phyloP scores from a whole-genome alignment of 53 echinoderm and acorn worm species.

The Hippasteria phrygiana region DNA sequence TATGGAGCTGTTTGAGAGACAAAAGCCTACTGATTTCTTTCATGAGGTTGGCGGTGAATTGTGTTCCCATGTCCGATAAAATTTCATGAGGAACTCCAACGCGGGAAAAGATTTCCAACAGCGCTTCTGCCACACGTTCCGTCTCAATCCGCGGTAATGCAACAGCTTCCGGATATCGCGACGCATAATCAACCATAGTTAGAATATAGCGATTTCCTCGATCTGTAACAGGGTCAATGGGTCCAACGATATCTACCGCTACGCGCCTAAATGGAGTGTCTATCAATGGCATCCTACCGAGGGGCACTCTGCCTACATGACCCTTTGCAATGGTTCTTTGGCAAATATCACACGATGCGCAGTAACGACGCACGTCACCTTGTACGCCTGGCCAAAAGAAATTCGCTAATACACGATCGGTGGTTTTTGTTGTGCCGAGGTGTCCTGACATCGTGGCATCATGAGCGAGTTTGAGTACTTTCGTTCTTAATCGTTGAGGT shows the following conservation, averaged over 20 bases:
- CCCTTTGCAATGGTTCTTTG: constrained; percentile 67
- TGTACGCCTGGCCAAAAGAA: constrained; percentile 67
- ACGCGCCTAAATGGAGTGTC: constrained; percentile 58
- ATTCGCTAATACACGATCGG: constrained; percentile 48
- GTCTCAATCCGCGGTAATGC: constrained; percentile 55
- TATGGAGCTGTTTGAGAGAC: constrained; percentile 45
- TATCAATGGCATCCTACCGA: constrained; percentile 58
- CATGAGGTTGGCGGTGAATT: constrained; percentile 62
- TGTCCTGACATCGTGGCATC: constrained; percentile 56
- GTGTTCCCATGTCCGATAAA: constrained; percentile 53
- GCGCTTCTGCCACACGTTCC: constrained; percentile 59
- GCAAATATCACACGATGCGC: constrained; percentile 72
- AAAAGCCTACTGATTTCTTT: constrained; percentile 62
- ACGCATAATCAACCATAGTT: constrained; percentile 49
- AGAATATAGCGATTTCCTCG: constrained; percentile 62
- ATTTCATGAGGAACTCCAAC: constrained; percentile 71
- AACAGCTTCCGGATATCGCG: constrained; percentile 63
- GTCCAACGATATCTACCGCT: constrained; percentile 68
- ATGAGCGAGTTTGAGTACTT: constrained; percentile 51
- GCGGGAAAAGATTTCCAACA: constrained; percentile 65
- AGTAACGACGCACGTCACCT: constrained; percentile 47
- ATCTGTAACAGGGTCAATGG: constrained; percentile 57
- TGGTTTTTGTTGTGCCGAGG: constrained; percentile 34
- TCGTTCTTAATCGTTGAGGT: constrained; percentile 2
- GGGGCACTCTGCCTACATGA: constrained; percentile 43